Conservation (phyloP, 2,797 vertebrate species). For the Gobio occitaniae region DNA sequence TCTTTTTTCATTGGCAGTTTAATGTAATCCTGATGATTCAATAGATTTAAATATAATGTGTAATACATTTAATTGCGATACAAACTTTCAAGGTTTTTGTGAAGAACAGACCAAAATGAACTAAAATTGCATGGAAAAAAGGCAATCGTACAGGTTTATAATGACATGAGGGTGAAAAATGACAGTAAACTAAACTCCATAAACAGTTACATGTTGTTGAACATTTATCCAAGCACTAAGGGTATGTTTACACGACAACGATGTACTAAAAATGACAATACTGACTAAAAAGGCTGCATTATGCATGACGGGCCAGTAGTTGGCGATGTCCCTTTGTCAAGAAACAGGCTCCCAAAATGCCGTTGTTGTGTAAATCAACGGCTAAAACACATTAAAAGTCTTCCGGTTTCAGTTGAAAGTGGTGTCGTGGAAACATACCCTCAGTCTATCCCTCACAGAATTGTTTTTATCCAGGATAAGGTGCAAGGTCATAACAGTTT, state of each 20-base stretch:
- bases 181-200: background rate
- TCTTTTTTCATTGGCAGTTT: background rate
- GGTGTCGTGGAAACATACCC: too few relatives aligned
- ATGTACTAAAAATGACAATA: too few relatives aligned
- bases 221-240: background rate
- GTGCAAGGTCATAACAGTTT: background rate
- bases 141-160: background rate
- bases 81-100: background rate
- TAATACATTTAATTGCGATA: too few relatives aligned
- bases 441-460: background rate
- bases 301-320: too few relatives aligned
- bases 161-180: background rate
- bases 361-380: too few relatives aligned
- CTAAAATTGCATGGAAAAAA: background rate
- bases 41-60: background rate
- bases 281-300: too few relatives aligned
- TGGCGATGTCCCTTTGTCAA: too few relatives aligned
- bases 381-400: too few relatives aligned
- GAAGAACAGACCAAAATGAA: background rate
- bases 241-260: too few relatives aligned
- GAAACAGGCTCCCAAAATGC: too few relatives aligned
- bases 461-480: background rate
- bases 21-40: background rate
- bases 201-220: background rate
- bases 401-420: too few relatives aligned